Evolutionary conservation across 2,113 vertebrate genomes (phyloP), one percentile per base, ranked within the genome.

Genomic region (Penelope pileata): DNA sequence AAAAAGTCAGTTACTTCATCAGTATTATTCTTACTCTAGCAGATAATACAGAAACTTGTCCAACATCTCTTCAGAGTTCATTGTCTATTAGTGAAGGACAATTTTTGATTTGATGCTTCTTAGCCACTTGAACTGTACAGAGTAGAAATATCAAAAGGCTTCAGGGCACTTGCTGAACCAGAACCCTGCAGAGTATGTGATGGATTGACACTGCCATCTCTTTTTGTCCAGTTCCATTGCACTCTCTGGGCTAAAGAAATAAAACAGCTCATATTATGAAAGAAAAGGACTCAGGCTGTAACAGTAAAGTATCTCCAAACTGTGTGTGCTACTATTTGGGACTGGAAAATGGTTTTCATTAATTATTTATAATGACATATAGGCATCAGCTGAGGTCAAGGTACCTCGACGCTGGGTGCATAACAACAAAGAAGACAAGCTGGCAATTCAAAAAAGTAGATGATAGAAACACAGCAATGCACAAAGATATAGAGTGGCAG

Each of bases 161-260:
- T 62, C 67, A 82, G 56, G 87, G 54, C 42, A 72, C 45, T 86
- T 94, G 48, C 72, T 92, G 88, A 96, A 90, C 45, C 30, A 84
- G 74, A 92, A 53, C 30, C 50, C 73, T 84, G 76, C 50, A 67
- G 58, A 54, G 36, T 60, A 43, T 0, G 3, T 68, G 84, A 96
- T 80, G 43, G 68, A 79, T 79, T 91, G 78, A 94, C 82, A 86
- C 59, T 59, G 75, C 56, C 32, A 72, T 45, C 26, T 63, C 78
- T 93, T 94, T 88, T 92, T 72, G n/a, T 78, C 69, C 48, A 50
- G 38, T 75, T 68, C 50, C 22, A 34, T 30, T 81, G 54, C 22
- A 59, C 73, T 92, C 27, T 50, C 54, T 58, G 32, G 45, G 30
- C 30, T 36, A 78, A 22, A 82, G 64, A 78, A 85, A 69, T 69